Evolutionary conservation across 2,113 vertebrate species (phyloP).

Genomic region (Gavia stellata): DNA sequence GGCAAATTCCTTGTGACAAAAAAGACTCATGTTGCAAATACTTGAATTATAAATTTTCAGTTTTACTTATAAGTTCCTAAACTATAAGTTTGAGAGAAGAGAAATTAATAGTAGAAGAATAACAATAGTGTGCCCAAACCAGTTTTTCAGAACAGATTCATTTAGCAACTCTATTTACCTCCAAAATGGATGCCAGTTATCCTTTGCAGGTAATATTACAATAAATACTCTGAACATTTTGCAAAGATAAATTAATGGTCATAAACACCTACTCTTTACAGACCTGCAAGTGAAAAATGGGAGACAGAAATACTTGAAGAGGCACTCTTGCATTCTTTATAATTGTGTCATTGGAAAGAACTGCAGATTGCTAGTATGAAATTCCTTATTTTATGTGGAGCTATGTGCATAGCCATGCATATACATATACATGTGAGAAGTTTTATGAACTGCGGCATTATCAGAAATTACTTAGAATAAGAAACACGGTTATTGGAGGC

Average conservation of each 20-base stretch:
- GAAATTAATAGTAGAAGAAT: neutral
- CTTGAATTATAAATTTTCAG: neutral
- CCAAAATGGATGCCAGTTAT: neutral
- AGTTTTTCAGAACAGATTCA: neutral
- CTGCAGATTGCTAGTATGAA: neutral
- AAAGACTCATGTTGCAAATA: neutral
- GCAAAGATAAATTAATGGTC: neutral
- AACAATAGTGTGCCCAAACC: neutral
- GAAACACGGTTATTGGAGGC: neutral
- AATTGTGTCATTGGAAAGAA: neutral
- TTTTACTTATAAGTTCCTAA: neutral
- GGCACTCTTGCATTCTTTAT: neutral
- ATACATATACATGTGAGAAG: neutral
- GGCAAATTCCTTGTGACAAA: neutral
- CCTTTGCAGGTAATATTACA: neutral
- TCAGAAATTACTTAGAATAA: neutral
- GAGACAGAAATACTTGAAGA: neutral
- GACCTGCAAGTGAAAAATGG: neutral
- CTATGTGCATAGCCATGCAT: neutral
- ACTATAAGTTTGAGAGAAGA: neutral
- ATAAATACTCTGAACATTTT: neutral
- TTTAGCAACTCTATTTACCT: neutral
- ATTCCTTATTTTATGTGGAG: neutral
- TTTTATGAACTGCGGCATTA: neutral
- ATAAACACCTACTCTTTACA: neutral